Percentiles rank a stretch among this genome's conserved stretches.
Conservation (phyloP, 2,888 invertebrate genomes). For the Deroplatys truncata region DNA sequence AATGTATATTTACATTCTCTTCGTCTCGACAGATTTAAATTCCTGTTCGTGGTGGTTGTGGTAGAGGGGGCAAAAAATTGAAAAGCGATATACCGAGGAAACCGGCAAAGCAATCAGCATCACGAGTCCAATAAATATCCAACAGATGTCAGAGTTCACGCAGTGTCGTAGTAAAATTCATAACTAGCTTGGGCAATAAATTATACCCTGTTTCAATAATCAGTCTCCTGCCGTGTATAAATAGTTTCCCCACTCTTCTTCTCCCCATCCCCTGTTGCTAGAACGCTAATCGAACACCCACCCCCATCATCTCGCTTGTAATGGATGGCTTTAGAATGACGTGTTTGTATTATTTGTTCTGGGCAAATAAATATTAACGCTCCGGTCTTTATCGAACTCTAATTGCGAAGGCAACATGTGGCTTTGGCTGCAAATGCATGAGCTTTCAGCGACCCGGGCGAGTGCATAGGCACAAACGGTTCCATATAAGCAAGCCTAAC, state of each 20-base stretch:
- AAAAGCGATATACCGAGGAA: background rate
- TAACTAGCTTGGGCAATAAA: background rate
- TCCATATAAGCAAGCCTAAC: too few species aligned
- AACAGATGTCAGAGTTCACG: background rate
- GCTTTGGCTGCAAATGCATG: background rate
- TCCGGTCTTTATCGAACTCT: background rate
- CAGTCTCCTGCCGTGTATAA: background rate
- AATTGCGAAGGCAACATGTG: background rate
- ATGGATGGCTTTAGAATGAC: background rate
- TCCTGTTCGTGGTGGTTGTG: background rate
- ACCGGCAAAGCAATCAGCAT: background rate
- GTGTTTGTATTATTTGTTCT: background rate
- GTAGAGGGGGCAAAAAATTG: background rate
- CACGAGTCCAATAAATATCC: conserved; percentile 2
- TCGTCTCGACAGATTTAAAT: background rate
- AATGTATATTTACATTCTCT: too few species aligned
- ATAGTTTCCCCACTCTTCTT: background rate
- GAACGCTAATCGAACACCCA: background rate
- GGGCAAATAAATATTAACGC: background rate
- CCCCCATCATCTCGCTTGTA: background rate
- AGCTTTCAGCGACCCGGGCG: too few species aligned
- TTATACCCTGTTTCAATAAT: background rate
- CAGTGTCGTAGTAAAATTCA: background rate
- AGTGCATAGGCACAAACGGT: too few species aligned
- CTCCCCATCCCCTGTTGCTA: background rate